Conservation (phyloP, 2,888 invertebrate species). For the Autographa pulchrina region DNA sequence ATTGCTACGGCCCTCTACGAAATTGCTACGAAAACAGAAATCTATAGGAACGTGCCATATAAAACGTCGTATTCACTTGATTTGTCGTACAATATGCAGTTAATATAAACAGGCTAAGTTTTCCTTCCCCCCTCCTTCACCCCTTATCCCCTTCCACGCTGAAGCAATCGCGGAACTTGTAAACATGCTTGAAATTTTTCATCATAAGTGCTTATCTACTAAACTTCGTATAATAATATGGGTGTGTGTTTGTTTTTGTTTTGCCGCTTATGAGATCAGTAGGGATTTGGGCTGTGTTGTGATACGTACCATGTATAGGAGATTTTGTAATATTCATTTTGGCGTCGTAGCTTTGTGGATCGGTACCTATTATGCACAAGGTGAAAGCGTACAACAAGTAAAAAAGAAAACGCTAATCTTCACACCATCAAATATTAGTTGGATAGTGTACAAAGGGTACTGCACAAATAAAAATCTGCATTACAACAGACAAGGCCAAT, state of each 20-base stretch:
- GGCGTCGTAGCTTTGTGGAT: not conserved
- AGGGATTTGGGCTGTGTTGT: not conserved
- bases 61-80: slow-evolving; percentile 42
- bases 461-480: no score
- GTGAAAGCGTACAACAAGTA: not conserved
- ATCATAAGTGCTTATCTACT: slow-evolving; percentile 49
- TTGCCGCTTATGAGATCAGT: slow-evolving; percentile 21
- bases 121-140: not conserved
- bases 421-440: not conserved
- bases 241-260: slow-evolving; percentile 17
- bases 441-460: not conserved
- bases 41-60: slow-evolving; percentile 26
- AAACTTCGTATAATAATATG: slow-evolving; percentile 34
- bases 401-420: not conserved
- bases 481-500: no score
- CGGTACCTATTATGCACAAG: not conserved
- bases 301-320: not conserved
- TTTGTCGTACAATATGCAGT: slow-evolving; percentile 58
- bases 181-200: slow-evolving; percentile 55
- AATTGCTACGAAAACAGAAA: slow-evolving; percentile 30
- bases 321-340: slow-evolving; percentile 5
- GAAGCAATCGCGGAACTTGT: slow-evolving; percentile 41
- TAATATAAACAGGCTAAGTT: slow-evolving; percentile 51
- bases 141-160: slow-evolving; percentile 21
- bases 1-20: slow-evolving; percentile 37